These are phyloP conservation scores for Spilogale gracilis DNA, from an alignment of 2,113 vertebrate genomes.

Conservation along the genomic window DNA sequence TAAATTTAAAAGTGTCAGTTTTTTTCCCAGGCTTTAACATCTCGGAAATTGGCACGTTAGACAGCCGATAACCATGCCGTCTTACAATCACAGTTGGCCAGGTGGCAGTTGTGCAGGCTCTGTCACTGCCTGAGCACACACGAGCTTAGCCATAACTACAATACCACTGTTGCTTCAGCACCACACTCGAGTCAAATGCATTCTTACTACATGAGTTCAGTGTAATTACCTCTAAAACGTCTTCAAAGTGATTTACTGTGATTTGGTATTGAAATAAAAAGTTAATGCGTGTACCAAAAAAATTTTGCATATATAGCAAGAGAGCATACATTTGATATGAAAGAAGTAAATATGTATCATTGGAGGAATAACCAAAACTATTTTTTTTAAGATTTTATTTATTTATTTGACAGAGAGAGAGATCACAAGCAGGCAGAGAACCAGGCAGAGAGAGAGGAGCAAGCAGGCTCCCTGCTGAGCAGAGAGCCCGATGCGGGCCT, in stretches of 20 bases:
- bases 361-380: neutral
- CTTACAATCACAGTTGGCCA: neutral
- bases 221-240: neutral
- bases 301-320: neutral
- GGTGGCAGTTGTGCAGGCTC: neutral
- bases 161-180: neutral
- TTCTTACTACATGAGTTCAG: neutral
- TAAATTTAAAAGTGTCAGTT: slow-evolving; percentile 18
- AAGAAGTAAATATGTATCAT: neutral
- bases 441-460: too few relatives aligned
- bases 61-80: neutral
- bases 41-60: neutral
- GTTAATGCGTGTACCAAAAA: neutral
- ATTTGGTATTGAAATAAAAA: slow-evolving; percentile 52
- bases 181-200: neutral
- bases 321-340: neutral
- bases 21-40: neutral
- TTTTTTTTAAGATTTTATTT: too few relatives aligned
- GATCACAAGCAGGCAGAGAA: too few relatives aligned
- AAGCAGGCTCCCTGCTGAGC: too few relatives aligned
- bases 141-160: neutral
- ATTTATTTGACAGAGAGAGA: too few relatives aligned
- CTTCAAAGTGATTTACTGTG: slow-evolving; percentile 9
- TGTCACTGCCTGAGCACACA: neutral
- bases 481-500: too few relatives aligned